Evolutionary conservation across 2,797 vertebrate genomes (phyloP).

Genomic region (Karalla daura): DNA sequence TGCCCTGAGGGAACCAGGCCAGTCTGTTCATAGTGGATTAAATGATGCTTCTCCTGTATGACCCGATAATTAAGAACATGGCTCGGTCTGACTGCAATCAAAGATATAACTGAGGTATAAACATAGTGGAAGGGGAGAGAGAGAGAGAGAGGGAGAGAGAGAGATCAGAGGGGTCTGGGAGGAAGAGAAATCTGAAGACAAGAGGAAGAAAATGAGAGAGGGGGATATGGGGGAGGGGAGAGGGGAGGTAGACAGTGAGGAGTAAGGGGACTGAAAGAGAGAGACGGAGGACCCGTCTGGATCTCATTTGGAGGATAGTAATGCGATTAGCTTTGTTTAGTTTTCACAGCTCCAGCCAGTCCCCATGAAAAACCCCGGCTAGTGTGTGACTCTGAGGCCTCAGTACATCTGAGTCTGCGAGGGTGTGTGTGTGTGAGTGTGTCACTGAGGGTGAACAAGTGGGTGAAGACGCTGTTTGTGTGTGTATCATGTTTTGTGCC

Average conservation of each 20-base stretch:
- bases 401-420: too few relatives aligned
- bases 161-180: conserved; percentile 7
- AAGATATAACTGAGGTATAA: conserved; percentile 55
- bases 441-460: neutral
- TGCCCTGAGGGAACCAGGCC: conserved; percentile 18
- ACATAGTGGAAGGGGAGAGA: conserved; percentile 34
- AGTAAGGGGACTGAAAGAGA: conserved; percentile 17
- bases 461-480: conserved; percentile 8
- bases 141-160: neutral
- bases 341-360: conserved; percentile 84
- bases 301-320: conserved; percentile 85
- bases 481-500: neutral
- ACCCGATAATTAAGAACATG: conserved; percentile 64
- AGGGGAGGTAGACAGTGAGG: neutral
- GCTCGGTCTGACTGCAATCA: conserved; percentile 51
- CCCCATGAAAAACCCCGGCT: conserved; percentile 64
- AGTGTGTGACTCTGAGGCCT: conserved; percentile 3
- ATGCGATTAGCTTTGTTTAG: conserved; percentile 88
- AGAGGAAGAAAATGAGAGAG: neutral
- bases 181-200: conserved; percentile 4
- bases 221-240: neutral
- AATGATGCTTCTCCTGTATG: conserved; percentile 43
- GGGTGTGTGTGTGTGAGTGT: conserved; percentile 12
- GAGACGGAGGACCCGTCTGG: conserved; percentile 73
- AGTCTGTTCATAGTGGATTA: conserved; percentile 28